Evolutionary conservation across 2,888 invertebrate genomes (phyloP).

Genomic region (Ormyrus thymus): DNA sequence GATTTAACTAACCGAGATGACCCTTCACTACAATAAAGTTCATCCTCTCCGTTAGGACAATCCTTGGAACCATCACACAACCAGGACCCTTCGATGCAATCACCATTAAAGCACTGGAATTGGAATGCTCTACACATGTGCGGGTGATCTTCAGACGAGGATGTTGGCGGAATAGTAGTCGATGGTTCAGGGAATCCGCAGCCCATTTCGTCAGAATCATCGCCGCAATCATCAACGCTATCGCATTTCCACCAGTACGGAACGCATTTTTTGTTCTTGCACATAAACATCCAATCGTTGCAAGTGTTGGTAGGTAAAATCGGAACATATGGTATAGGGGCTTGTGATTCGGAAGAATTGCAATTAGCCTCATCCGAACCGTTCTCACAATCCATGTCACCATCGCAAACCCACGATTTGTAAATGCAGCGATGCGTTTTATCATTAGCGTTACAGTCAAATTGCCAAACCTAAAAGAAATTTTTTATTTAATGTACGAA

Average conservation of each 20-base stretch:
- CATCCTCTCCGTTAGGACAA: conserved; percentile 80
- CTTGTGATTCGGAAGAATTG: conserved; percentile 76
- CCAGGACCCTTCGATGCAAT: conserved; percentile 79
- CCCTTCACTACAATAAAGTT: conserved; percentile 75
- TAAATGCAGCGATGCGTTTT: conserved; percentile 80
- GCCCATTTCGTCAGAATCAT: conserved; percentile 84
- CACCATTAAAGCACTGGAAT: conserved; percentile 78
- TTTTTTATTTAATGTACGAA: neutral
- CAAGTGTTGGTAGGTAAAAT: conserved; percentile 75
- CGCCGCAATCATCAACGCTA: conserved; percentile 85
- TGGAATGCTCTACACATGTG: conserved; percentile 77
- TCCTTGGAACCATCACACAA: conserved; percentile 80
- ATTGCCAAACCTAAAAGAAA: conserved; percentile 74
- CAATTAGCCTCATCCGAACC: conserved; percentile 85
- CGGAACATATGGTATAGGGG: conserved; percentile 59
- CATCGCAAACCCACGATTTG: conserved; percentile 87
- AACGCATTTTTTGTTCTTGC: conserved; percentile 82
- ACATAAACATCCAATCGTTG: conserved; percentile 87
- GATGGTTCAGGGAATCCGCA: conserved; percentile 72
- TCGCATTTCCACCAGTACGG: conserved; percentile 91
- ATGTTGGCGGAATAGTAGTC: conserved; percentile 37
- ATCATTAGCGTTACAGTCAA: conserved; percentile 77
- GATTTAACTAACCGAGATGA: conserved; percentile 15
- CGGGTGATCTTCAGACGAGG: conserved; percentile 60
- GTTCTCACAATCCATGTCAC: conserved; percentile 86